Percentiles rank a stretch among this genome's conserved stretches.
Conservation (phyloP, 2,888 invertebrate species). For the Andrena marginata region DNA sequence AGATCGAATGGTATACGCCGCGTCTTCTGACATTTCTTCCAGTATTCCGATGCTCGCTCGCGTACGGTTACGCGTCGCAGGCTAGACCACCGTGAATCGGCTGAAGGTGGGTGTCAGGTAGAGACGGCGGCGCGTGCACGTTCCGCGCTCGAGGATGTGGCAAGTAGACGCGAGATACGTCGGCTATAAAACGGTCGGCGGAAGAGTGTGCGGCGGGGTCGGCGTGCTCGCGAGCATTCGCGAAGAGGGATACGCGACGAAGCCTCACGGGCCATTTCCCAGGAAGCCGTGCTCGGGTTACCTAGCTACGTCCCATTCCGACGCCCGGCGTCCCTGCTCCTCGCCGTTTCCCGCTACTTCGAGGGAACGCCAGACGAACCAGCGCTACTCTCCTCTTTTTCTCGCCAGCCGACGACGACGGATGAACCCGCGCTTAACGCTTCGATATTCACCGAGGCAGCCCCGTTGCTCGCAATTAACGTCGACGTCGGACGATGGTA, state of each 20-base stretch:
- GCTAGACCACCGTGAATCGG: background rate
- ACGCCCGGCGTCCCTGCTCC: background rate
- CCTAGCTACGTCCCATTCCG: slow-evolving; percentile 29
- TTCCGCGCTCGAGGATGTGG: slow-evolving; percentile 39
- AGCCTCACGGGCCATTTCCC: slow-evolving; percentile 72
- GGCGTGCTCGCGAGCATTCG: slow-evolving; percentile 31
- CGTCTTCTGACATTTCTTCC: slow-evolving; percentile 23
- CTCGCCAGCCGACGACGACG: slow-evolving; percentile 7
- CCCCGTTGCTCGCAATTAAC: slow-evolving; percentile 19
- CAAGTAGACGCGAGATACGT: slow-evolving; percentile 10
- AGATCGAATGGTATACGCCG: slow-evolving; percentile 22
- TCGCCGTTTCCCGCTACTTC: background rate
- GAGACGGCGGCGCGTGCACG: background rate
- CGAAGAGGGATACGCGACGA: slow-evolving; percentile 37
- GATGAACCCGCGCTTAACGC: slow-evolving; percentile 37
- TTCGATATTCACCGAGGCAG: slow-evolving; percentile 10
- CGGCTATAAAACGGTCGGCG: slow-evolving; percentile 14
- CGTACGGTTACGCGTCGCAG: background rate
- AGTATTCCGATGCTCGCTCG: background rate
- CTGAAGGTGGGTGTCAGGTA: background rate
- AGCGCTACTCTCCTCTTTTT: background rate
- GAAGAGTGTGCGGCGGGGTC: background rate
- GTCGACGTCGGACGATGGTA: slow-evolving; percentile 10
- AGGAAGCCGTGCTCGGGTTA: slow-evolving; percentile 68
- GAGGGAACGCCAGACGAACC: slow-evolving; percentile 1